These are phyloP conservation scores for Macrotus californicus DNA, from an alignment of 2,113 vertebrate species.

Conservation along the genomic window DNA sequence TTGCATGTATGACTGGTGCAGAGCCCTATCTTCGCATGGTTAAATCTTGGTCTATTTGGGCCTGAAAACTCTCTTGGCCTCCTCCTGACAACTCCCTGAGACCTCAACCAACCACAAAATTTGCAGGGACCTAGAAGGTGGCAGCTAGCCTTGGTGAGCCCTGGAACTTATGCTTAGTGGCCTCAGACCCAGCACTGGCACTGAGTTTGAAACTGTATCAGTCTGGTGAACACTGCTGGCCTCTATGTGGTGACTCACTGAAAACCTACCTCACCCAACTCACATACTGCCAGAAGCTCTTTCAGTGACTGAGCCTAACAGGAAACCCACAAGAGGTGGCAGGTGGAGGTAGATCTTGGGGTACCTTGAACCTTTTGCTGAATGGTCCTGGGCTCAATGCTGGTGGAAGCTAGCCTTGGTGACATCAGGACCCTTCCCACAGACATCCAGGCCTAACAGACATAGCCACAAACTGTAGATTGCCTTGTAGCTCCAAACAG, in stretches of 20 bases:
- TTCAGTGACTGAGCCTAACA: neutral
- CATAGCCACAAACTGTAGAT: neutral
- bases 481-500: neutral
- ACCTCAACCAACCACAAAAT: neutral
- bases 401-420: neutral
- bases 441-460: neutral
- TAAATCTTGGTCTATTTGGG: neutral
- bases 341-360: neutral
- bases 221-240: too few species aligned
- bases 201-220: neutral
- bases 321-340: neutral
- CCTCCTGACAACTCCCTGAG: neutral
- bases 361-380: neutral
- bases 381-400: too few species aligned
- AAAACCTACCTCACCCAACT: too few species aligned
- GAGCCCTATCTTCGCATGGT: neutral
- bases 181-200: neutral
- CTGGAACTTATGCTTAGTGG: neutral
- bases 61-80: neutral
- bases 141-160: neutral
- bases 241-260: too few species aligned
- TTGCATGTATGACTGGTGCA: neutral
- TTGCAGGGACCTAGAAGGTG: neutral
- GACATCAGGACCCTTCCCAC: too few species aligned
- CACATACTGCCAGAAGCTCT: too few species aligned